Evolutionary conservation across 2,113 vertebrate genomes (phyloP).

Genomic region (Parus major): DNA sequence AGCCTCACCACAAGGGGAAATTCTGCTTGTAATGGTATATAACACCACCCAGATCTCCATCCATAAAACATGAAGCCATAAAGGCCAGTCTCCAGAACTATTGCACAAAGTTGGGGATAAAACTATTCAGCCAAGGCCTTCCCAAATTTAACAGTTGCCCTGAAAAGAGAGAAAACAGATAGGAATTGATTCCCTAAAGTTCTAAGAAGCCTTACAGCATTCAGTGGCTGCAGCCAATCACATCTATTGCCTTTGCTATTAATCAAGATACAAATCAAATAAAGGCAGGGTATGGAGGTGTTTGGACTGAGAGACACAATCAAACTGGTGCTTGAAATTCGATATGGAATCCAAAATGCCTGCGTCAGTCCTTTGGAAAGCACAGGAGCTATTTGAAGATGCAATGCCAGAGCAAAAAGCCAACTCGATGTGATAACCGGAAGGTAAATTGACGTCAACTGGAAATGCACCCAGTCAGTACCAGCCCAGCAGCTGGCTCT

Average conservation of each 20-base stretch:
- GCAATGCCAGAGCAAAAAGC: conserved; percentile 35
- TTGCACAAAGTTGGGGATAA: accelerated
- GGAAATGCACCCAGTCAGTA: conserved; percentile 34
- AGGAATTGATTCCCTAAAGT: neutral
- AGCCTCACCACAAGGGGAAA: neutral
- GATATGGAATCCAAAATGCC: conserved; percentile 23
- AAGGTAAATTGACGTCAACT: conserved; percentile 40
- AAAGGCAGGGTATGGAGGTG: neutral
- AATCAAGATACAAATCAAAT: conserved; percentile 5
- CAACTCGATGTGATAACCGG: conserved; percentile 37
- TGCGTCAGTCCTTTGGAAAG: conserved; percentile 44
- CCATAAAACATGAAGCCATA: neutral
- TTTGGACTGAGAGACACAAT: conserved; percentile 16
- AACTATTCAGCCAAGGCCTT: neutral
- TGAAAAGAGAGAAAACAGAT: neutral
- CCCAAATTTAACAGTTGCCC: neutral
- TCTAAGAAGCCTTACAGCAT: neutral
- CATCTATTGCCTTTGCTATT: neutral
- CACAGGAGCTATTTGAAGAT: conserved; percentile 20
- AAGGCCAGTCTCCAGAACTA: neutral
- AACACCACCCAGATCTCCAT: neutral
- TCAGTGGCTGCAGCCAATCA: neutral
- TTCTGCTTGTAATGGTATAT: conserved; percentile 5
- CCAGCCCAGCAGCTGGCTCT: neutral
- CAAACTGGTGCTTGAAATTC: conserved; percentile 19